phyloP scores from a whole-genome alignment of 2,888 invertebrate genomes.

The Neuroscelio doddi region DNA sequence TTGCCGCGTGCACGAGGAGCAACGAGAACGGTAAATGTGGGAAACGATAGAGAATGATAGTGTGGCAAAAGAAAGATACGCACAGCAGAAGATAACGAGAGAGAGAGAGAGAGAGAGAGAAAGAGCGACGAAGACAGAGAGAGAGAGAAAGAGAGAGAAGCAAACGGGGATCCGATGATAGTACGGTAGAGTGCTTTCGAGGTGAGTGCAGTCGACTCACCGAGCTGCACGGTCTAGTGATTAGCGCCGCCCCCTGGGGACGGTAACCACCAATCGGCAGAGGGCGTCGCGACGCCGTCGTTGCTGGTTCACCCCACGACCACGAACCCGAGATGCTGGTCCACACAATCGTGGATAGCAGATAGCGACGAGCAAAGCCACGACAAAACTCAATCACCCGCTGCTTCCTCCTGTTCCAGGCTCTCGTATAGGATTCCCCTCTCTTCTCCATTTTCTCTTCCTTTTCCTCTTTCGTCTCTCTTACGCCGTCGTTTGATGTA shows the following conservation, averaged over 20 bases:
- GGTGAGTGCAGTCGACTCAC: slow-evolving; percentile 67
- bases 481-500: slow-evolving; percentile 22
- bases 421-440: slow-evolving; percentile 26
- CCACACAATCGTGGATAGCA: slow-evolving; percentile 63
- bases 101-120: slow-evolving; percentile 26
- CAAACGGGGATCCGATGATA: slow-evolving; percentile 55
- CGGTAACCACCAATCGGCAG: slow-evolving; percentile 70
- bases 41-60: slow-evolving; percentile 46
- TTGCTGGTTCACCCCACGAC: slow-evolving; percentile 57
- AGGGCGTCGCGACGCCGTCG: slow-evolving; percentile 70
- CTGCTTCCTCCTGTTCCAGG: slow-evolving; percentile 54
- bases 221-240: slow-evolving; percentile 70
- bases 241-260: slow-evolving; percentile 72
- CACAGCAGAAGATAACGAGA: slow-evolving; percentile 15
- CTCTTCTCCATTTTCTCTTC: slow-evolving; percentile 12
- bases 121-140: slow-evolving; percentile 10
- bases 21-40: slow-evolving; percentile 44
- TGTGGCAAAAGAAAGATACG: slow-evolving; percentile 31
- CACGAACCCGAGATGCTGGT: slow-evolving; percentile 57
- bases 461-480: slow-evolving; percentile 43
- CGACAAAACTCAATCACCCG: slow-evolving; percentile 72
- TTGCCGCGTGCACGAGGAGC: slow-evolving; percentile 46
- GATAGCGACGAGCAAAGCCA: slow-evolving; percentile 67
- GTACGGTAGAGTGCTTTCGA: slow-evolving; percentile 68
- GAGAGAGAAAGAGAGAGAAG: slow-evolving; percentile 32